Evolutionary conservation across 2,888 invertebrate species (phyloP).

Genomic region (Cantharis rustica): DNA sequence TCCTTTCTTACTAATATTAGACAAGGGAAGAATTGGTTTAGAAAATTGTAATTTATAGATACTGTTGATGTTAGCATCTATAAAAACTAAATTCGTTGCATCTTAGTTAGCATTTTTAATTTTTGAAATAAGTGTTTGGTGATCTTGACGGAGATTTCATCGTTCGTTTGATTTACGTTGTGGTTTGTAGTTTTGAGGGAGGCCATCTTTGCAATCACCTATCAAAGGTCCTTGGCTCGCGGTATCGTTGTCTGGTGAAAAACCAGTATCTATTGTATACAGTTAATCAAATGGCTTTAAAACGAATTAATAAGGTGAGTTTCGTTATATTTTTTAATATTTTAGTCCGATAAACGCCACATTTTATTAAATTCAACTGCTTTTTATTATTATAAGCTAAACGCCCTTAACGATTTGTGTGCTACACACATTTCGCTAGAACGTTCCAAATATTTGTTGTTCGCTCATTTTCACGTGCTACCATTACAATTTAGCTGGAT

Average conservation of each 20-base stretch:
- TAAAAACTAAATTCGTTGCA: constrained; percentile 6
- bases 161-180: constrained; percentile 67
- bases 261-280: constrained; percentile 74
- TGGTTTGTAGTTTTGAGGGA: constrained; percentile 79
- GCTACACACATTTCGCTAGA: constrained; percentile 60
- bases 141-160: constrained; percentile 33
- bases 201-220: constrained; percentile 86
- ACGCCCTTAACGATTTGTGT: constrained; percentile 65
- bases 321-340: constrained; percentile 49
- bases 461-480: constrained; percentile 36
- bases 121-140: constrained; percentile 30
- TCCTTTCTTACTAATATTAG: constrained; percentile 49
- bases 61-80: constrained; percentile 6
- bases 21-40: constrained; percentile 26
- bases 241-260: constrained; percentile 82
- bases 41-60: constrained; percentile 21
- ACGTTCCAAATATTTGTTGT: constrained; percentile 61
- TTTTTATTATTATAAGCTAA: constrained; percentile 47
- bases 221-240: constrained; percentile 84
- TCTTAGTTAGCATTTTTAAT: constrained; percentile 31
- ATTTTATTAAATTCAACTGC: constrained; percentile 34
- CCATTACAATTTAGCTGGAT: neutral
- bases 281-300: constrained; percentile 87
- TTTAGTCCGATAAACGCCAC: constrained; percentile 34
- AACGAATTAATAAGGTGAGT: constrained; percentile 95